Conservation (phyloP, 2,888 invertebrate genomes). For the Cryptosula pallasiana region DNA sequence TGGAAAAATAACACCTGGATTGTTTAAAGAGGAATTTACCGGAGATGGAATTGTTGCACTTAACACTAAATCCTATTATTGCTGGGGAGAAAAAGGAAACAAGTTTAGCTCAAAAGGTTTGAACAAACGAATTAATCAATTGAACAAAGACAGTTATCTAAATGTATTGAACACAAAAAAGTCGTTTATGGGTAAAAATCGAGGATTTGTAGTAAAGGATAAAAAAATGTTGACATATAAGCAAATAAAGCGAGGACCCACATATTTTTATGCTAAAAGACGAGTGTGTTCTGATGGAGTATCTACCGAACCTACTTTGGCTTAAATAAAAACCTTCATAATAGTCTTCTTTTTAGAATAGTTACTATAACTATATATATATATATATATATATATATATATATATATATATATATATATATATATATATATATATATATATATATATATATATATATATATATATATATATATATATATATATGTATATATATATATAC, state of each 20-base stretch:
- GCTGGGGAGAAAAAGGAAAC: not conserved
- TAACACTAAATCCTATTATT: not conserved
- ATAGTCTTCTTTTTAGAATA: too few species aligned
- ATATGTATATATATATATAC: too few species aligned
- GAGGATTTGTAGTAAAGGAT: not conserved
- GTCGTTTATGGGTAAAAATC: not conserved
- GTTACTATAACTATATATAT: too few species aligned
- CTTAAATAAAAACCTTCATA: too few species aligned
- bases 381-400: too few species aligned
- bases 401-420: too few species aligned
- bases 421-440: too few species aligned
- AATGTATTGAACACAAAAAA: not conserved
- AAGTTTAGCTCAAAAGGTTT: not conserved
- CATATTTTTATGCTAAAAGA: not conserved
- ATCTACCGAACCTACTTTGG: not conserved
- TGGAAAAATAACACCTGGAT: not conserved
- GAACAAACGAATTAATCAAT: not conserved
- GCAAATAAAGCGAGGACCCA: not conserved
- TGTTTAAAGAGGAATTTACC: not conserved
- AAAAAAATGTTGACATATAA: not conserved
- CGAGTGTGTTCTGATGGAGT: not conserved
- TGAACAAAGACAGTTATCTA: not conserved
- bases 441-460: too few species aligned
- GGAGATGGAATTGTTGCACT: not conserved
- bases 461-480: too few species aligned